These are phyloP conservation scores for Idaea straminata DNA, from an alignment of 2,888 invertebrate genomes.

Conservation along the genomic window DNA sequence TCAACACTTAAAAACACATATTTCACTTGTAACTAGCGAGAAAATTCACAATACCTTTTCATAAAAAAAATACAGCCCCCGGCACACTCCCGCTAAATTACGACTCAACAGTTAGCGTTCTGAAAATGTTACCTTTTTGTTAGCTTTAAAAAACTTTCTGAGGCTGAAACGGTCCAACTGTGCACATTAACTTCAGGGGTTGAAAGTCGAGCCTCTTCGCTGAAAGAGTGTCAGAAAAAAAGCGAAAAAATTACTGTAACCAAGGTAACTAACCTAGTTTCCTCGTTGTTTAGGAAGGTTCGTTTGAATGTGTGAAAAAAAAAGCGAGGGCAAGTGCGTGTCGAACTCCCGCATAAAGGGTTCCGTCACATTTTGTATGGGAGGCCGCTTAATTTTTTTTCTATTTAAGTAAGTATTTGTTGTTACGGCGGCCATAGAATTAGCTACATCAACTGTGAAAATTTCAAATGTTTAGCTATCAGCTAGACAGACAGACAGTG, in stretches of 20 bases:
- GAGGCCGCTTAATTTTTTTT: no score
- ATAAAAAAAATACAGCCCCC: neutral
- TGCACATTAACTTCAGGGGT: constrained; percentile 47
- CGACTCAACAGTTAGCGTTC: constrained; percentile 11
- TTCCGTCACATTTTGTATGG: no score
- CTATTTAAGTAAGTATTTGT: no score
- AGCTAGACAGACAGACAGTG: no score
- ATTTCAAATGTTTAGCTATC: no score
- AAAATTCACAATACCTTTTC: neutral
- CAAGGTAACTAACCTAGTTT: constrained; percentile 35
- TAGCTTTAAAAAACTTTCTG: constrained; percentile 28
- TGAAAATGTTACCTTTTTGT: constrained; percentile 35
- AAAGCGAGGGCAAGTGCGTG: no score
- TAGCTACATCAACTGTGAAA: no score
- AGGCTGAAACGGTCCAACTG: constrained; percentile 42
- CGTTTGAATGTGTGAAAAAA: no score
- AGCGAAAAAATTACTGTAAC: constrained; percentile 20
- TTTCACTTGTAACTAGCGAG: neutral
- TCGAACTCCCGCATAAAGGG: no score
- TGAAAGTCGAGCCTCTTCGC: constrained; percentile 37
- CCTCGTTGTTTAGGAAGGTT: constrained; percentile 33
- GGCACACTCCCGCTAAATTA: neutral
- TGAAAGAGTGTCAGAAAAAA: constrained; percentile 19
- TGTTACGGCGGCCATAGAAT: no score
- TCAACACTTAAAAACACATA: neutral